Base-by-base conservation (phyloP, 2,797 vertebrate genomes). In the Betta splendens region DNA sequence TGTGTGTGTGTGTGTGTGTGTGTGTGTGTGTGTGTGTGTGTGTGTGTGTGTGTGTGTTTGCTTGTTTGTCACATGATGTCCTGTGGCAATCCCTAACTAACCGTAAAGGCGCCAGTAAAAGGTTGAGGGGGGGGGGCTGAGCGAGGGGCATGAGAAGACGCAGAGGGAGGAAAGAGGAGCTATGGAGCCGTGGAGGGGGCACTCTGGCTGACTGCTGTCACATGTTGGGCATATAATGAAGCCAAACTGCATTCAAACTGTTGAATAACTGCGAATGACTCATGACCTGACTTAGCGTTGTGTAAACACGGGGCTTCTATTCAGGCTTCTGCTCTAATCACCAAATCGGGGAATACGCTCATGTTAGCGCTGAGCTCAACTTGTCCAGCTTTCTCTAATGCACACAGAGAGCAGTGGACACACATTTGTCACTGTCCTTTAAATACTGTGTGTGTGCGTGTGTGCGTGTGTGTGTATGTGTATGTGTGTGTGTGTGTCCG, bases 31-130 rank as follows among this genome's bases (percentile, higher is more conserved):
- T 26, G 50, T 62, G 17, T 68, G 51, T 45, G 12, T 52, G 59
- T 21, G 49, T 15, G 44, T 74, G 65, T 76, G 64, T 84, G 77
- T 80, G 79, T 85, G 85, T 79, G 79, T 86, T 83, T 89, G 84
- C 86, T 90, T 83, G 83, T 91, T 90, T 89, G 87, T 93, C 92
- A 93, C 91, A 92, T 92, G 91, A 92, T 91, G 90, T 89, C 91
- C 89, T 85, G 83, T 90, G 89, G 90, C 89, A 72, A 88, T 85
- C 89, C 77, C 81, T 93, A 90, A 92, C 90, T 89, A 91, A 93
- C 88, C 90, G 71, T 92, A 87, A 85, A 92, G 91, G 90, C 90
- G 91, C 89, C 90, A 91, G 90, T 79, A 54, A 72, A 85, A 79
- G 81, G 69, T 76, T 55, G 70, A 77, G 67, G 64, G 33, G 52